Evolutionary conservation across 2,797 vertebrate genomes (phyloP), one percentile per base, ranked within the genome.

Genomic region (Linurgus olivaceus): DNA sequence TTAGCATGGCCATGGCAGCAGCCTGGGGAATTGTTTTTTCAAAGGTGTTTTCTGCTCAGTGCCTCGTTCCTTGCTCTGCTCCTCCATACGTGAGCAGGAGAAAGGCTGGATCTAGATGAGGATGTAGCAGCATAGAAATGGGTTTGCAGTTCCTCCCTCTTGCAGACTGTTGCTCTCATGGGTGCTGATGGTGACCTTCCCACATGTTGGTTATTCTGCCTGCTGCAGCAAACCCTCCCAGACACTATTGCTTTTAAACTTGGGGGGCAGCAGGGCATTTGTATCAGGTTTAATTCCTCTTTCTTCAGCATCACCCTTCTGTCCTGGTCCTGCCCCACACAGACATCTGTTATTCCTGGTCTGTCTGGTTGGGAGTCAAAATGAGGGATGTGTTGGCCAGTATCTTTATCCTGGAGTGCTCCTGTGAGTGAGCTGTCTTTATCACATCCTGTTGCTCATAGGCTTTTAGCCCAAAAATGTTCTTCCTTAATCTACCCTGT

Each of bases 1-100:
- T 89, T 40, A 23, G 33, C 0, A 0, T 20, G 14, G n/a, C 66
- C 0, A 0, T n/a, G 19, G 6, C 77, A 73, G 44, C 45, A 85
- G 70, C n/a, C 35, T 79, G 4, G 3, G 42, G 14, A 67, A 23
- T 5, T 12, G 19, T 68, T 70, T 62, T n/a, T 40, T 66, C 74
- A 29, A 5, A 55, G 31, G 7, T 51, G 15, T n/a, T 23, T 86
- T 29, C 52, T 91, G 37, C 55, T 51, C 33, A 17, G 16, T 17
- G 6, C 16, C 24, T 63, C 0, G 0, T 83, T n/a, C 18, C 47
- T 71, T 67, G 45, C 11, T 54, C 31, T 80, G 72, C 31, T 17
- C 4, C n/a, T 58, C 29, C 8, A 1, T 21, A 5, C 13, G 35
- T 48, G 44, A 74, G 57, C 14, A 42, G 48, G 18, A 35, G 42